phyloP scores from a whole-genome alignment of 1,140 invertebrate genomes.

The Epicauta chinensis region DNA sequence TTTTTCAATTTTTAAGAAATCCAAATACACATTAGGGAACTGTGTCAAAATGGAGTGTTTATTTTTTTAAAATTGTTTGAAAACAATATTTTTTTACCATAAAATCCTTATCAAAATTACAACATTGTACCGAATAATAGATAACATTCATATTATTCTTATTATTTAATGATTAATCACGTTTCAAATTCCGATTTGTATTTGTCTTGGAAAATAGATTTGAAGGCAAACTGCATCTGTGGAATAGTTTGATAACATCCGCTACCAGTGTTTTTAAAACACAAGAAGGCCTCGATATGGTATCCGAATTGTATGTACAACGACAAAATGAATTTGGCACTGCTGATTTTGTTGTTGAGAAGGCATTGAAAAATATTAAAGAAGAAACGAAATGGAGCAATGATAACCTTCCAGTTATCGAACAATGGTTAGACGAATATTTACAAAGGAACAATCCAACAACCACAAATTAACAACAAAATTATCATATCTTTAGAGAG shows the following conservation, averaged over 20 bases:
- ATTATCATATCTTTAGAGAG: too few relatives aligned
- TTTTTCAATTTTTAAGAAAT: too few relatives aligned
- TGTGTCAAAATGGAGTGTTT: too few relatives aligned
- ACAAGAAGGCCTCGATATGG: conserved; percentile 60
- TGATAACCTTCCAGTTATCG: conserved; percentile 62
- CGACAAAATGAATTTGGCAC: conserved; percentile 57
- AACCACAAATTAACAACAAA: neutral
- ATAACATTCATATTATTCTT: too few relatives aligned
- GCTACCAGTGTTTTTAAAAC: conserved; percentile 65
- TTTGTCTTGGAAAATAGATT: conserved; percentile 45
- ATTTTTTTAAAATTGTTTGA: too few relatives aligned
- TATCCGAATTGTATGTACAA: conserved; percentile 53
- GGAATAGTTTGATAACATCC: conserved; percentile 64
- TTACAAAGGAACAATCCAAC: conserved; percentile 32
- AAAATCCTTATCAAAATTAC: too few relatives aligned
- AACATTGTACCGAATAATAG: too few relatives aligned
- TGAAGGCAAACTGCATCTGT: conserved; percentile 58
- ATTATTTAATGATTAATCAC: too few relatives aligned
- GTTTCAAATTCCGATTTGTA: too few relatives aligned
- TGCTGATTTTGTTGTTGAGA: conserved; percentile 59
- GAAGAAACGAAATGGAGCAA: conserved; percentile 64
- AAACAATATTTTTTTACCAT: too few relatives aligned
- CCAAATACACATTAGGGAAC: too few relatives aligned
- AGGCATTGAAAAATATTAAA: conserved; percentile 59
- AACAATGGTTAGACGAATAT: conserved; percentile 58